These are phyloP conservation scores for Oryzias curvinotus DNA, from an alignment of 2,113 vertebrate species.

Conservation along the genomic window DNA sequence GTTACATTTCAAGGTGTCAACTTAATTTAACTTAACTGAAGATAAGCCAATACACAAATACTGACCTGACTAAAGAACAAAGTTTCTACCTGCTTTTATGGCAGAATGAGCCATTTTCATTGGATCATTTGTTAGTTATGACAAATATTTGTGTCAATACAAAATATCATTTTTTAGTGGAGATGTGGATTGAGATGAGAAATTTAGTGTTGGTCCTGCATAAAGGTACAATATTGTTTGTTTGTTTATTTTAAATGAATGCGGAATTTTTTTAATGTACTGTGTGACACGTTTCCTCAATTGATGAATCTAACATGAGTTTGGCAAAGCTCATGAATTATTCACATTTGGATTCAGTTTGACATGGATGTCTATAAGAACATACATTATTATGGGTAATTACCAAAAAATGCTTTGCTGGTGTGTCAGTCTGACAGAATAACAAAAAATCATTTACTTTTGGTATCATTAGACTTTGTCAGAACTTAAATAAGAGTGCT, in stretches of 20 bases:
- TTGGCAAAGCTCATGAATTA: slow-evolving; percentile 15
- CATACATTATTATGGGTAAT: not conserved
- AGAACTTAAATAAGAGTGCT: not conserved
- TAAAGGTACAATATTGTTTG: slow-evolving; percentile 5
- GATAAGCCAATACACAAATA: too few relatives aligned
- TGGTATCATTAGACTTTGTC: not conserved
- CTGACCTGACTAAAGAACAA: too few relatives aligned
- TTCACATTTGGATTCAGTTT: slow-evolving; percentile 19
- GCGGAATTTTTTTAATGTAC: not conserved
- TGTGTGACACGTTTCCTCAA: slow-evolving; percentile 21
- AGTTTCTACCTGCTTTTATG: too few relatives aligned
- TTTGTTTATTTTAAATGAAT: slow-evolving; percentile 27
- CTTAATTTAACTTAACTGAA: too few relatives aligned
- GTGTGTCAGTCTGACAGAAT: not conserved
- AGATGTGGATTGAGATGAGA: slow-evolving; percentile 1
- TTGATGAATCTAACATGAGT: slow-evolving; percentile 10
- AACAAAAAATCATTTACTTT: not conserved
- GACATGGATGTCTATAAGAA: not conserved
- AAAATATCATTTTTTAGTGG: not conserved
- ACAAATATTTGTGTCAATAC: too few relatives aligned
- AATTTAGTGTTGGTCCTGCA: not conserved
- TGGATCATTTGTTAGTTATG: too few relatives aligned
- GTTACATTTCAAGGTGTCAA: too few relatives aligned
- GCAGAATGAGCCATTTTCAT: too few relatives aligned
- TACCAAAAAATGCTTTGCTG: not conserved